Evolutionary conservation across 2,888 invertebrate genomes (phyloP).

Genomic region (Orthonevra nobilis): DNA sequence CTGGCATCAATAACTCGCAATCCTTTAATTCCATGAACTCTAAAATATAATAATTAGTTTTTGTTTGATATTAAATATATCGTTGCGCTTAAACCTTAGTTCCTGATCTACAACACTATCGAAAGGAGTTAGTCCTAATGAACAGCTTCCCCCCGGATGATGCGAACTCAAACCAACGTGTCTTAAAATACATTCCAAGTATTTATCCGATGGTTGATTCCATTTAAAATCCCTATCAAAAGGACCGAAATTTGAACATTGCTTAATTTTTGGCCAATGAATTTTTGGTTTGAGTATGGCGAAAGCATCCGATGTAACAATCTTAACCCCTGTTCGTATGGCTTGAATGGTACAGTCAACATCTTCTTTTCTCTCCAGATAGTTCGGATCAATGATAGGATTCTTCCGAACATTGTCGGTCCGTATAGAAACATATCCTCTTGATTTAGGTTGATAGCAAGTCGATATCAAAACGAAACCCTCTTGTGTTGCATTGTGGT

Average conservation of each 20-base stretch:
- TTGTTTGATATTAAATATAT: not conserved
- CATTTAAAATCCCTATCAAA: conserved; percentile 80
- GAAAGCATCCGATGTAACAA: conserved; percentile 82
- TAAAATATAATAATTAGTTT: conserved; percentile 74
- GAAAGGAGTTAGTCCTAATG: conserved; percentile 82
- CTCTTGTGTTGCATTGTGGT: conserved; percentile 84
- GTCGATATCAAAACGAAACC: conserved; percentile 85
- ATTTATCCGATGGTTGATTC: conserved; percentile 80
- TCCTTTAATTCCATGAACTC: conserved; percentile 84
- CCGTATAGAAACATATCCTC: conserved; percentile 84
- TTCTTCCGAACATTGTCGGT: conserved; percentile 82
- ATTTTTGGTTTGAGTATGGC: conserved; percentile 83
- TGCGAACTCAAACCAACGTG: conserved; percentile 86
- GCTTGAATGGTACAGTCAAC: conserved; percentile 84
- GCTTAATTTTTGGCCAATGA: conserved; percentile 84
- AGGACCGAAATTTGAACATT: conserved; percentile 81
- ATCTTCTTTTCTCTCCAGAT: conserved; percentile 84
- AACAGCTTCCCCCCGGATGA: conserved; percentile 90
- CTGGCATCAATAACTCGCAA: conserved; percentile 90
- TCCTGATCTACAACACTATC: conserved; percentile 85
- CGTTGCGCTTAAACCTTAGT: conserved; percentile 81
- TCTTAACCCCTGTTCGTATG: conserved; percentile 82
- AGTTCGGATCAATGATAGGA: conserved; percentile 88
- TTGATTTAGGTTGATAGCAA: conserved; percentile 86
- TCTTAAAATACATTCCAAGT: conserved; percentile 84